Evolutionary conservation across 2,113 vertebrate genomes (phyloP).

Genomic region (Cyprinus carpio): DNA sequence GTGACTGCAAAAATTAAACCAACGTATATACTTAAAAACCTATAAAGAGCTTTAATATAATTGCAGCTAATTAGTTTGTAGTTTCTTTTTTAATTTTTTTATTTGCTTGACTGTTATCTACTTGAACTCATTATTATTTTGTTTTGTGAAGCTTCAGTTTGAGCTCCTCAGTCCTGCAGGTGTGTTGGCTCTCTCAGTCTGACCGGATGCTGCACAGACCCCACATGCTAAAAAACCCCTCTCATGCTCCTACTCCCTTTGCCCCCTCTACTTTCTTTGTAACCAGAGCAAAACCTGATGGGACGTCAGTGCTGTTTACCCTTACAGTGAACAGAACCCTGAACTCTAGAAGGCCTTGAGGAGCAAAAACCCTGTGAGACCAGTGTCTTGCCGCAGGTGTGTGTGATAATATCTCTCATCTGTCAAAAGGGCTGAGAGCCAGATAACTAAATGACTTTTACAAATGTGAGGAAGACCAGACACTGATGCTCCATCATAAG

Average conservation of each 20-base stretch:
- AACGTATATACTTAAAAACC: background rate
- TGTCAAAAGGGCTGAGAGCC: slow-evolving; percentile 8
- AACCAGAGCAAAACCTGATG: slow-evolving; percentile 39
- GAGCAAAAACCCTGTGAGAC: slow-evolving; percentile 5
- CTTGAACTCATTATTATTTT: background rate
- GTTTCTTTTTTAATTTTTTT: too few species aligned
- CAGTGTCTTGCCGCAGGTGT: slow-evolving; percentile 17
- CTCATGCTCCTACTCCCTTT: background rate
- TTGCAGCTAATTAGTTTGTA: too few species aligned
- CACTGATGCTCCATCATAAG: background rate
- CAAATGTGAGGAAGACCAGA: slow-evolving; percentile 23
- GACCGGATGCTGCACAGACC: slow-evolving; percentile 32
- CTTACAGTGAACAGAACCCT: slow-evolving; percentile 54
- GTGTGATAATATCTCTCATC: slow-evolving; percentile 31
- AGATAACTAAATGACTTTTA: slow-evolving; percentile 23
- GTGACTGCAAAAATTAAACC: background rate
- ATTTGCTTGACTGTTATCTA: background rate
- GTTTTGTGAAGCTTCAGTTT: background rate
- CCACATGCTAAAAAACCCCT: background rate
- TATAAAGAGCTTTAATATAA: too few species aligned
- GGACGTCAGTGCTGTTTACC: slow-evolving; percentile 43
- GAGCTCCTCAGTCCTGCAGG: background rate
- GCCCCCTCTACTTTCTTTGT: background rate
- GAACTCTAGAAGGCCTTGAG: background rate
- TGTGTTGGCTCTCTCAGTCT: background rate